A percentile compares a stretch with the other conserved stretches of the same genome.
These are phyloP conservation scores for Dendrocincla fuliginosa DNA, from an alignment of 2,797 vertebrate genomes.

Conservation along the genomic window DNA sequence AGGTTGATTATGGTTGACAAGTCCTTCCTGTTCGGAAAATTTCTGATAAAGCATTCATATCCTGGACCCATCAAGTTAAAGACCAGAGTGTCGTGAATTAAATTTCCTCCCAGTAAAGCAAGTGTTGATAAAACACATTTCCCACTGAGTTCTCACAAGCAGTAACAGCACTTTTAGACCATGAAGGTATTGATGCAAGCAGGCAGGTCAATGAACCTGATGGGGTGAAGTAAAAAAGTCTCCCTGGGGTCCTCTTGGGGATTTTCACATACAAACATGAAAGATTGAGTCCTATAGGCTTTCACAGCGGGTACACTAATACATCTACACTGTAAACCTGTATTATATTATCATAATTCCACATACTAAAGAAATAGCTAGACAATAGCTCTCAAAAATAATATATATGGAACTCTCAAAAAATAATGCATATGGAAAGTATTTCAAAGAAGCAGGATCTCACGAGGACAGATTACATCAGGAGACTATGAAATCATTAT, in stretches of 20 bases:
- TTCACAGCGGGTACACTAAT: not conserved
- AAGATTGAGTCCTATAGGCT: not conserved
- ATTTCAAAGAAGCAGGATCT: not conserved
- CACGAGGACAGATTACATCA: not conserved
- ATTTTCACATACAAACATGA: not conserved
- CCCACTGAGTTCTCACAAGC: not conserved
- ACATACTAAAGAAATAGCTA: not conserved
- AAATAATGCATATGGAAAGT: not conserved
- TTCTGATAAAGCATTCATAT: constrained; percentile 54
- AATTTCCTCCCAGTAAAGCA: not conserved
- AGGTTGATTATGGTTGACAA: not conserved
- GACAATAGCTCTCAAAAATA: not conserved
- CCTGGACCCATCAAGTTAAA: constrained; percentile 18
- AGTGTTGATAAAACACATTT: not conserved
- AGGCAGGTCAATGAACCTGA: not conserved
- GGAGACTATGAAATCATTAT: not conserved
- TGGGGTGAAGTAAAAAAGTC: not conserved
- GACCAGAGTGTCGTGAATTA: constrained; percentile 2
- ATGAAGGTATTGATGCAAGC: not conserved
- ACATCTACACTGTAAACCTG: not conserved
- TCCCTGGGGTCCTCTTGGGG: not conserved
- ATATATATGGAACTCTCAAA: not conserved
- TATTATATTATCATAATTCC: not conserved
- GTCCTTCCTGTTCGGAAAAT: constrained; percentile 57
- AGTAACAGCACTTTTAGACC: not conserved